phyloP scores from a whole-genome alignment of 2,797 vertebrate genomes.

The Meda fulgida region DNA sequence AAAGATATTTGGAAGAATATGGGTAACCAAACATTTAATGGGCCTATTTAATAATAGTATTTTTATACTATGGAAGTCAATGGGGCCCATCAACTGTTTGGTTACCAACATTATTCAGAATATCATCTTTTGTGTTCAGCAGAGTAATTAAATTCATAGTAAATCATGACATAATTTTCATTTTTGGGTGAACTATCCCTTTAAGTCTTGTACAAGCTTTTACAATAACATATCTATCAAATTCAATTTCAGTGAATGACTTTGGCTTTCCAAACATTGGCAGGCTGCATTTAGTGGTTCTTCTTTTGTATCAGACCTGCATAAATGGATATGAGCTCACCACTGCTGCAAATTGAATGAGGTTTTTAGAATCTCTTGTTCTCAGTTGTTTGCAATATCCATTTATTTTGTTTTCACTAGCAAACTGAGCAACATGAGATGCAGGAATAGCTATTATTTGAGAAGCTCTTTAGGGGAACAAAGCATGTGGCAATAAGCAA shows the following conservation, averaged over 20 bases:
- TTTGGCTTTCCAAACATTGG: slow-evolving; percentile 8
- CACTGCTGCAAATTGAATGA: slow-evolving; percentile 27
- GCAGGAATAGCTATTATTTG: slow-evolving; percentile 42
- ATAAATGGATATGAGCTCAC: slow-evolving; percentile 23
- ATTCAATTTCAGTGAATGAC: slow-evolving; percentile 4
- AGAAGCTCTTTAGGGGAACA: slow-evolving; percentile 46
- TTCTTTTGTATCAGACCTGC: slow-evolving; percentile 25
- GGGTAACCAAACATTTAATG: too few species aligned
- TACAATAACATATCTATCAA: background rate
- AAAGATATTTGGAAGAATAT: too few species aligned
- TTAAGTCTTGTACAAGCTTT: background rate
- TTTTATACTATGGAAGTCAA: too few species aligned
- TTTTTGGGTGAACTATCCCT: too few species aligned
- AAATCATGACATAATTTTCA: too few species aligned
- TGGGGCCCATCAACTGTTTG: too few species aligned
- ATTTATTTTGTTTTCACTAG: slow-evolving; percentile 27
- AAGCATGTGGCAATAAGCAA: slow-evolving; percentile 20
- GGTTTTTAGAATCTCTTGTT: slow-evolving; percentile 24
- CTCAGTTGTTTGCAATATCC: slow-evolving; percentile 34
- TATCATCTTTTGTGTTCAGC: too few species aligned
- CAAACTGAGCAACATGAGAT: slow-evolving; percentile 23
- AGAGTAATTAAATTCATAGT: too few species aligned
- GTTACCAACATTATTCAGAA: too few species aligned
- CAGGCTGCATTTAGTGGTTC: slow-evolving; percentile 13
- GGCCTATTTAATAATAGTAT: too few species aligned